These are phyloP conservation scores for Lagenorhynchus albirostris DNA, from an alignment of 2,113 vertebrate genomes.

Conservation along the genomic window DNA sequence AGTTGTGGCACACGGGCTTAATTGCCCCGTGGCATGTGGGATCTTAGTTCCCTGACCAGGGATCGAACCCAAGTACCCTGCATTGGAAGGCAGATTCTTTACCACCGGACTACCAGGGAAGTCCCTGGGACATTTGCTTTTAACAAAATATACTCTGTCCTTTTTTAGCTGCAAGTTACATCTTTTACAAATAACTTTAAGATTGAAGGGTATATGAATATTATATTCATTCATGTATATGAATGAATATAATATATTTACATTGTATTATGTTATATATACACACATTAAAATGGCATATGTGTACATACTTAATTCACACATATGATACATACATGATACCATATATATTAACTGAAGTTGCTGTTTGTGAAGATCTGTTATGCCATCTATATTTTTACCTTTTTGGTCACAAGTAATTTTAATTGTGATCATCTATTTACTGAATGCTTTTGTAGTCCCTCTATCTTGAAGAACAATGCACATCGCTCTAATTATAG, in stretches of 20 bases:
- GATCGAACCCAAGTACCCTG: too few relatives aligned
- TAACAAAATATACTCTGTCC: neutral
- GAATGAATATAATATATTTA: neutral
- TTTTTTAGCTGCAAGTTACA: neutral
- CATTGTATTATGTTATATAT: neutral
- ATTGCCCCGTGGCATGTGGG: too few relatives aligned
- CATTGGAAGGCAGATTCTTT: too few relatives aligned
- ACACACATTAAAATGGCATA: neutral
- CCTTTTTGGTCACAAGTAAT: slow-evolving; percentile 67
- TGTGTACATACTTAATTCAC: neutral
- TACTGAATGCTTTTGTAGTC: slow-evolving; percentile 42
- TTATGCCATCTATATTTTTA: slow-evolving; percentile 71
- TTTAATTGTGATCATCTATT: slow-evolving; percentile 71
- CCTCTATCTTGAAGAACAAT: slow-evolving; percentile 60
- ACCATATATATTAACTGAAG: neutral
- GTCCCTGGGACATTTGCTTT: neutral
- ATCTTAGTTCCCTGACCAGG: too few relatives aligned
- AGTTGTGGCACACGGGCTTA: too few relatives aligned
- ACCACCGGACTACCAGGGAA: too few relatives aligned
- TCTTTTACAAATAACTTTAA: neutral
- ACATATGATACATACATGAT: neutral
- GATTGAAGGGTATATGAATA: neutral
- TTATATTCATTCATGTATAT: neutral
- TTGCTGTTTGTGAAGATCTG: slow-evolving; percentile 21
- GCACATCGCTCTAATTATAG: neutral